Conservation (phyloP, 2,113 vertebrate genomes). For the Myanophis thanlyinensis region DNA sequence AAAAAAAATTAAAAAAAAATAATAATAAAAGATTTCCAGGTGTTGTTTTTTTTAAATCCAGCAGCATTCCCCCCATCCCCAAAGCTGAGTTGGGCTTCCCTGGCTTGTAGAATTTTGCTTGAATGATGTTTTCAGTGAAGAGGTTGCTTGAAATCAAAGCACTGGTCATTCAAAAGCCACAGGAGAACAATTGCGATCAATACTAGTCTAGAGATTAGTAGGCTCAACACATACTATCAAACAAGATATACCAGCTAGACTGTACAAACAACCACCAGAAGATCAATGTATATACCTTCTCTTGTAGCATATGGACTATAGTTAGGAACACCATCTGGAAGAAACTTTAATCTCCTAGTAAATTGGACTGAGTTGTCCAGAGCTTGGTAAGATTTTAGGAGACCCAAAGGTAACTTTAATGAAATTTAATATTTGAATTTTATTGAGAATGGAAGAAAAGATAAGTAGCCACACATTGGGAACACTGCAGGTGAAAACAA, state of each 20-base stretch:
- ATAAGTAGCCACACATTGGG: not conserved
- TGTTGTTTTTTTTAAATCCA: not conserved
- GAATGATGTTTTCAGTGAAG: not conserved
- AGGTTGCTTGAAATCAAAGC: not conserved
- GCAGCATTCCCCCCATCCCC: too few relatives aligned
- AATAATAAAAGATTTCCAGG: not conserved
- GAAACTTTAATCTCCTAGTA: not conserved
- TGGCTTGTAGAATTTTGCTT: not conserved
- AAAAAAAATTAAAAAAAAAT: too few relatives aligned
- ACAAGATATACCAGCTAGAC: not conserved
- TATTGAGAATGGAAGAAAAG: not conserved
- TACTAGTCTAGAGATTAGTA: not conserved
- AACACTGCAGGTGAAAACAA: not conserved
- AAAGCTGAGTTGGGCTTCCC: not conserved
- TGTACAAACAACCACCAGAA: not conserved
- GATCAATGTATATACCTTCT: not conserved
- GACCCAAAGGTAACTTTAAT: not conserved
- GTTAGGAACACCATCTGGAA: not conserved
- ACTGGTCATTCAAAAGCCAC: not conserved
- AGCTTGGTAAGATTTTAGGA: not conserved
- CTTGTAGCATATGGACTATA: not conserved
- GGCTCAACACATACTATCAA: not conserved
- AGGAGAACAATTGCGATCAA: not conserved
- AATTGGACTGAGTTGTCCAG: not conserved
- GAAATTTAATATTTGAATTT: constrained; percentile 2